Evolutionary conservation across 2,797 vertebrate species (phyloP).

Genomic region (Heteromormyrus szaboi): DNA sequence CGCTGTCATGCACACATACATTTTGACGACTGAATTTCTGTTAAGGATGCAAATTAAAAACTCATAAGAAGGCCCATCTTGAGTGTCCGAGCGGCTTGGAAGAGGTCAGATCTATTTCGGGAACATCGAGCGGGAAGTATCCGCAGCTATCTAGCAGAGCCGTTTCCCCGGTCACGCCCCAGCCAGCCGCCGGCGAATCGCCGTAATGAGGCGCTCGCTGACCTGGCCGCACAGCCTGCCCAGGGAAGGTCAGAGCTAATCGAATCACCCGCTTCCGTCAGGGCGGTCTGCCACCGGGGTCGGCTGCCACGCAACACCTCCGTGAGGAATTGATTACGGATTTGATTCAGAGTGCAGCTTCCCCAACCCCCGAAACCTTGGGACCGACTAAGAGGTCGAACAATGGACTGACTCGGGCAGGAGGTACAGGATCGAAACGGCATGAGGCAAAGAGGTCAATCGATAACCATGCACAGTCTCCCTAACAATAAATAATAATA

Average conservation of each 20-base stretch:
- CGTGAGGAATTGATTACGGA: slow-evolving; percentile 22
- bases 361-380: background rate
- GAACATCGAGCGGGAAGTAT: background rate
- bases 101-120: background rate
- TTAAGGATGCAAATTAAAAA: background rate
- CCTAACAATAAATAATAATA: background rate
- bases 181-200: background rate
- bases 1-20: background rate
- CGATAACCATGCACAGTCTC: slow-evolving; percentile 24
- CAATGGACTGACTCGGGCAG: slow-evolving; percentile 15
- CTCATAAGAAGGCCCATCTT: background rate
- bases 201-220: background rate
- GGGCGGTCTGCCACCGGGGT: slow-evolving; percentile 17
- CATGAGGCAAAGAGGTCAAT: slow-evolving; percentile 31
- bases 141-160: background rate
- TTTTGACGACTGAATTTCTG: background rate
- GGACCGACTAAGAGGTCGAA: slow-evolving; percentile 25
- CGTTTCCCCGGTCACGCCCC: background rate
- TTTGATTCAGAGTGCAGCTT: slow-evolving; percentile 20
- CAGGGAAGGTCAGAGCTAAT: slow-evolving; percentile 23
- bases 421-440: slow-evolving; percentile 17
- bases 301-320: slow-evolving; percentile 22
- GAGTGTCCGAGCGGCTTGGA: background rate
- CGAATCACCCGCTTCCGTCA: slow-evolving; percentile 31
- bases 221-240: background rate